Conservation (phyloP, 2,797 vertebrate genomes). For the Sphenodon punctatus region DNA sequence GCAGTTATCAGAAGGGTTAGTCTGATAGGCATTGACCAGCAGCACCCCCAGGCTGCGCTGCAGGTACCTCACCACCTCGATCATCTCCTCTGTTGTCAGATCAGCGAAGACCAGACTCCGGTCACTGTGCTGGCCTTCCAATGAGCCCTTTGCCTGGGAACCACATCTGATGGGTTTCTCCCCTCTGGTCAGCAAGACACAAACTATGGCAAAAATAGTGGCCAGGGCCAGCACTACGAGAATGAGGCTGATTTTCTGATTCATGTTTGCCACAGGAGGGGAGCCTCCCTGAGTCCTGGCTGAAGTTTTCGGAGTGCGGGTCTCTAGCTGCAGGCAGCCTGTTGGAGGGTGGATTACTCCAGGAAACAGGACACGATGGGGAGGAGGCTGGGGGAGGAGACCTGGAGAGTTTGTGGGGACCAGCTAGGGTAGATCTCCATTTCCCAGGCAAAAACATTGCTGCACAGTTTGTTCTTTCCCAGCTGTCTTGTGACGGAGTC, state of each 20-base stretch:
- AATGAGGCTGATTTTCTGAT: conserved; percentile 52
- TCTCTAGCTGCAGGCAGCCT: not conserved
- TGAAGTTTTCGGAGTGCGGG: not conserved
- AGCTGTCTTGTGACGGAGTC: too few relatives aligned
- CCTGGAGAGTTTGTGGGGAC: not conserved
- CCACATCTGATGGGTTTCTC: conserved; percentile 35
- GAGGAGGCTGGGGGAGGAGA: not conserved
- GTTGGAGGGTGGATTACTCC: not conserved
- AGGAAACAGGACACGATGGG: not conserved
- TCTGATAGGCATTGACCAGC: conserved; percentile 73
- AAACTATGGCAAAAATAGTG: conserved; percentile 59
- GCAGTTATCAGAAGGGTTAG: conserved; percentile 76
- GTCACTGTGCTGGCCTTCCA: not conserved
- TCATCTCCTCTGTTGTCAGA: conserved; percentile 79
- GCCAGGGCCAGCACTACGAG: conserved; percentile 57
- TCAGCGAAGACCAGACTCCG: conserved; percentile 83
- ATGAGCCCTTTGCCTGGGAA: not conserved
- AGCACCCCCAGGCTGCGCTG: conserved; percentile 60
- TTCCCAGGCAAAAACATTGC: too few relatives aligned
- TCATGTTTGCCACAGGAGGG: conserved; percentile 55
- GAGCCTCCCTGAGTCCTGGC: fast-evolving
- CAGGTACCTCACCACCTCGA: conserved; percentile 79
- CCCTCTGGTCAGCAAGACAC: conserved; percentile 57
- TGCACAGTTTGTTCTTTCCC: too few relatives aligned
- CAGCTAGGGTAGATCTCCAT: too few relatives aligned